Base-by-base conservation (phyloP, 2,888 invertebrate species). In the Spodoptera littoralis region DNA sequence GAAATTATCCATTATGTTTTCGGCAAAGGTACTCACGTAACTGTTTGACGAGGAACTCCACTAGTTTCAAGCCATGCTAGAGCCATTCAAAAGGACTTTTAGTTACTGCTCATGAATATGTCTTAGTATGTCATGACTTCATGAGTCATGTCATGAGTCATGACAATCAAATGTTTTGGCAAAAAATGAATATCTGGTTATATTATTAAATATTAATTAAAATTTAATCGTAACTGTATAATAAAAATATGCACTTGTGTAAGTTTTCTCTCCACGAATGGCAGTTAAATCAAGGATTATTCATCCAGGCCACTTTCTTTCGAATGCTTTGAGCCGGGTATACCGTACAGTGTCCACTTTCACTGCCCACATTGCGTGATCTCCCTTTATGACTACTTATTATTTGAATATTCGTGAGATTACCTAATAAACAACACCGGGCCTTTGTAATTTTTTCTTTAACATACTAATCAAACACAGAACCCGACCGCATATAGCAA, bases 231-330 rank as follows among this genome's bases (percentile, higher is more conserved):
- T 42, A 13, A 18, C 13, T 49, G 42, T 30, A 48, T 51, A 44
- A 43, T 30, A 51, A 45, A 60, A 53, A 44, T 42, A 13, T 51
- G 41, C 49, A 41, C 36, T 65, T 72, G 69, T 51, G 42, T 62
- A 69, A 72, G 65, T 62, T 67, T 70, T 56, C 64, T 68, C 65
- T 53, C 53, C 22, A 55, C 46, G 13, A 46, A 54, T 63, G 51
- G 57, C 50, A 65, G 56, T 65, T 46, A 60, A 50, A 30, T 72
- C 63, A 81, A 86, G 87, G 85, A 86, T 83, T 79, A 82, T 80
- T 79, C 71, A 79, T 79, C 70, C 70, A 72, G 75, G 70, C 67
- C 76, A 84, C 87, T 88, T 88, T 88, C 88, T 77, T 86, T 80
- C 70, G 65, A 70, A 62, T 60, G 65, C 53, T 72, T 18, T 70